Base-by-base conservation (phyloP, 2,113 vertebrate species). In the Morone saxatilis region DNA sequence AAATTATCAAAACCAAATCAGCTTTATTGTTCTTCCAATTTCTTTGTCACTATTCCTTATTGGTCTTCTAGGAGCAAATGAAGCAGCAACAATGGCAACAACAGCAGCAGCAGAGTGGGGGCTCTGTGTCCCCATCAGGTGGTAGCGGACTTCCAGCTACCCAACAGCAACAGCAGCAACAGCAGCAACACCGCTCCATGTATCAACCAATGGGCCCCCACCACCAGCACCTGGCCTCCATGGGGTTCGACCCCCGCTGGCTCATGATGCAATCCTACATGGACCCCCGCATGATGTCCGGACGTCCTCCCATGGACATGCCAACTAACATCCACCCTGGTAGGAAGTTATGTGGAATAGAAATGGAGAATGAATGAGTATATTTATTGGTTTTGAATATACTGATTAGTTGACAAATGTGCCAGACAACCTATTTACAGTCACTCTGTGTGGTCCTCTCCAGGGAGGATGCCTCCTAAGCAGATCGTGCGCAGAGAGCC, bases 181-280 rank as follows among this genome's bases (percentile, higher is more conserved):
- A 99, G 22, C 96, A 97, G 0, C 97, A 98, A 60, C 98, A 99
- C 41, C 96, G 98, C 73, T 96, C 97, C 20, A 96, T 99, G 16
- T 99, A 98, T 91, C 99, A 98, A 85, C 95, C 97, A 53, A 95
- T 99, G 82, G 97, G 97, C 4, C 97, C 98, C 10, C 98, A 98
- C 87, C 97, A 97, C 67, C 98, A 97, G 67, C 98, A 99, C 76
- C 87, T 99, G 89, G 97, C 98, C 75, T 97, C 98, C 1, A 98
- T 99, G 97, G 97, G 97, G 7, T 99, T 99, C 87, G 99, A 99
- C 88, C 99, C 99, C 2, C 96, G 99, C 76, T 99, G 99, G 99
- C 95, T 99, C 41, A 98, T 99, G 99, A 98, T 99, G 98, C 98
- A 99, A 72, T 96, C 98, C 8, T 99, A 99, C 86, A 98, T 99